Evolutionary conservation across 2,113 vertebrate species (phyloP).

Genomic region (Gallinago paraguaiae): DNA sequence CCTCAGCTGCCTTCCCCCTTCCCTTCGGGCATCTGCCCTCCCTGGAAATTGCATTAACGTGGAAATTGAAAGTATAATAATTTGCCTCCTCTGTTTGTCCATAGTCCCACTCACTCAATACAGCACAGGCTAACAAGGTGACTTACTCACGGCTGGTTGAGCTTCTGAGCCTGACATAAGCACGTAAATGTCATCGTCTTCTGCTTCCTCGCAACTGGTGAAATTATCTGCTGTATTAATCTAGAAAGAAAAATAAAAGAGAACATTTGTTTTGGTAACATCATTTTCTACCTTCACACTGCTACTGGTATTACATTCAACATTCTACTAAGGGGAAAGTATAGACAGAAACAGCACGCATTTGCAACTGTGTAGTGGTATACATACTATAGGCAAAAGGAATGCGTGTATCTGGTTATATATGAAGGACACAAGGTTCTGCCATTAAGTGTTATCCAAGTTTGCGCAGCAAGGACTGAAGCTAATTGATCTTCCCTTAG

Average conservation of each 20-base stretch:
- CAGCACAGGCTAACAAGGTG: neutral
- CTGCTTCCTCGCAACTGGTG: neutral
- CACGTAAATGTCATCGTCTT: neutral
- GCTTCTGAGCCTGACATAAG: neutral
- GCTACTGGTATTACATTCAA: neutral
- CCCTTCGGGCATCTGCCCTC: neutral
- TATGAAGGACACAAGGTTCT: neutral
- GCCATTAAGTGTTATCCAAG: neutral
- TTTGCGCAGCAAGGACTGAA: neutral
- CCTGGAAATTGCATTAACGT: neutral
- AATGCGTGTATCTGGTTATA: accelerated
- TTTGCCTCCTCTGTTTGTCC: neutral
- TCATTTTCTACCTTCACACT: neutral
- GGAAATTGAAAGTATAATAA: neutral
- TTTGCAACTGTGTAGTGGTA: neutral
- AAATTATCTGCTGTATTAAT: neutral
- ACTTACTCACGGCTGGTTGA: conserved; percentile 50
- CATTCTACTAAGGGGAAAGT: neutral
- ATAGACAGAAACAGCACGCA: neutral
- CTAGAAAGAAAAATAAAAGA: conserved; percentile 52
- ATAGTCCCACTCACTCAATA: neutral
- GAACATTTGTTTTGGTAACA: neutral
- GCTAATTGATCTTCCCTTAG: neutral
- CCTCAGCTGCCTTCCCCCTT: neutral
- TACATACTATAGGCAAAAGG: neutral